Evolutionary conservation across 2,113 vertebrate genomes (phyloP).

Genomic region (Lipophrys pholis): DNA sequence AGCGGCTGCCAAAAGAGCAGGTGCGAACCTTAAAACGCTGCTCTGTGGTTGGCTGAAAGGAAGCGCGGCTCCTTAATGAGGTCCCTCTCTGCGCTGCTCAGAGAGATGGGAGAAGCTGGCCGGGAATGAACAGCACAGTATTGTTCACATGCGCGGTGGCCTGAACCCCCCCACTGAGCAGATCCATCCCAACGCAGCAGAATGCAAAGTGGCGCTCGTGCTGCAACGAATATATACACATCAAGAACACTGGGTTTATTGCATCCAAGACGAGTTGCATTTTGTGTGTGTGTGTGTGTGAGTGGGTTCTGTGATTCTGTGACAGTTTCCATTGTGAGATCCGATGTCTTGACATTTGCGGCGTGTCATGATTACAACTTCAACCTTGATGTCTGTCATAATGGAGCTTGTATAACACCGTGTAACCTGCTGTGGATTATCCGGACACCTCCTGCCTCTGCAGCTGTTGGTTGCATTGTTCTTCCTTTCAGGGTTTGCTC

Average conservation of each 20-base stretch:
- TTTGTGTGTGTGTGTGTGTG: not conserved
- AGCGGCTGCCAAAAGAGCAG: slow-evolving; percentile 62
- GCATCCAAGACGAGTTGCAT: slow-evolving; percentile 2
- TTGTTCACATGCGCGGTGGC: slow-evolving; percentile 56
- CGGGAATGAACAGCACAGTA: slow-evolving; percentile 64
- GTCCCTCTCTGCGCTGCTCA: slow-evolving; percentile 54
- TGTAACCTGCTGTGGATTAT: slow-evolving; percentile 51
- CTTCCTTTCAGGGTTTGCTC: slow-evolving; percentile 43
- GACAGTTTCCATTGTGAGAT: not conserved
- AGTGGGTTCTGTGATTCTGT: slow-evolving; percentile 1
- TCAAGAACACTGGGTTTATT: slow-evolving; percentile 28
- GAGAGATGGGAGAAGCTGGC: slow-evolving; percentile 55
- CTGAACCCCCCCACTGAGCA: slow-evolving; percentile 33
- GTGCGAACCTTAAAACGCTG: slow-evolving; percentile 60
- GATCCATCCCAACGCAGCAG: slow-evolving; percentile 34
- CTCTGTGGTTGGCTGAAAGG: slow-evolving; percentile 62
- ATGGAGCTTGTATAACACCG: slow-evolving; percentile 36
- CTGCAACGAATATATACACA: slow-evolving; percentile 8
- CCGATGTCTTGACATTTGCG: slow-evolving; percentile 43
- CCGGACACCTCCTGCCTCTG: slow-evolving; percentile 38
- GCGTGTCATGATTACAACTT: slow-evolving; percentile 41
- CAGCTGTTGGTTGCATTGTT: slow-evolving; percentile 51
- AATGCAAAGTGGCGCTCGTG: slow-evolving; percentile 44
- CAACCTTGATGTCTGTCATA: slow-evolving; percentile 45
- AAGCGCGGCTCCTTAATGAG: slow-evolving; percentile 71